Evolutionary conservation across 2,797 vertebrate genomes (phyloP), one percentile per base, ranked within the genome.

Genomic region (Emydoidea blandingii): DNA sequence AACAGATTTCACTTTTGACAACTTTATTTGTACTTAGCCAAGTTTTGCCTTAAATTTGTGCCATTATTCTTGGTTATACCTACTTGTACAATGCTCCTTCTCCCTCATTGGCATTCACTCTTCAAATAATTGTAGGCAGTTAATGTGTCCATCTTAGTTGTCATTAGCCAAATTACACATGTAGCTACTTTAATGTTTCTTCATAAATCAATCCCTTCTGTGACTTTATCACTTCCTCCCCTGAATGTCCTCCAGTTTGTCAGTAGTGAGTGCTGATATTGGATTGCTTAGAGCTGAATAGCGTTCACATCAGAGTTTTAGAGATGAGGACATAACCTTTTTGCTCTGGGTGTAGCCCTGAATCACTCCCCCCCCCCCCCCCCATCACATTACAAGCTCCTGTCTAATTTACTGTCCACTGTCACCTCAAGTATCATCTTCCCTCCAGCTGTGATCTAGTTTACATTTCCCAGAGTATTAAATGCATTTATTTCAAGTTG

Each of bases 151-250:
- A 44, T 87, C 68, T 65, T 53, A 2, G 29, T 47, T 3, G 4
- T 11, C 0, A 3, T 82, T 5, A 15, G 15, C 18, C 83, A 15
- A 74, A 37, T 72, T 5, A 15, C 12, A 8, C 21, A 0, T 21
- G 56, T 62, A 11, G 78, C 37, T 50, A n/a, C 54, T 93, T 53
- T 68, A 65, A 76, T 50, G 87, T 59, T 37, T 34, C 91, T 18
- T 2, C 50, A 88, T 81, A 82, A 94, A 78, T 84, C 53, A 23
- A 37, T 53, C 88, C 83, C 74, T 92, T 81, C 81, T 76, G 91
- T 94, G 50, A 89, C 89, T 62, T 23, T 23, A n/a, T 89, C n/a
- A 0, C 7, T 79, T 57, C 52, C 87, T 86, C 7, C 80, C 91
- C 90, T 5, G 52, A 81, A 12, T 25, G 68, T 81, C 15, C 90